Evolutionary conservation across 2,888 invertebrate genomes (phyloP), one percentile per base, ranked within the genome.

Genomic region (Chymomyza amoena): DNA sequence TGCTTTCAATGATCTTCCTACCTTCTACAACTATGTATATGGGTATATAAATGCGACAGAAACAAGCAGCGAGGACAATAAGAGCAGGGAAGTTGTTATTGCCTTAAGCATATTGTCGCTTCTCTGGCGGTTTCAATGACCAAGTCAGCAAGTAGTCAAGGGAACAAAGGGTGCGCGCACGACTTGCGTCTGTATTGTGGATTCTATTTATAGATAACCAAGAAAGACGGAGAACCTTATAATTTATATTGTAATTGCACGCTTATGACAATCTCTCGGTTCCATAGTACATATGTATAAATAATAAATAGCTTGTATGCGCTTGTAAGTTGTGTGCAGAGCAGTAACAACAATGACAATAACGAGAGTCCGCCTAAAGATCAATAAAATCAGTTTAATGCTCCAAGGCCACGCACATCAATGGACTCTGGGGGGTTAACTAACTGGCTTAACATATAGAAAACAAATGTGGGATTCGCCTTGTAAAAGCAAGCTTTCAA

Each of bases 181-280:
- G 9, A 54, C 15, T 10, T 18, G 18, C n/a, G 18, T 18, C 7
- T n/a, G 16, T 45, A 16, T n/a, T 54, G 18, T 18, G 16, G 54
- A 13, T 54, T 16, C 54, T 54, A 54, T 54, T 54, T 54, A 54
- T 54, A 18, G 16, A 16, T 54, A 54, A 20, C 9, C 54, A 54
- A 54, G 54, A 54, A 54, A 15, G 18, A 54, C 54, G 54, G 15
- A 54, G 54, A 16, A 54, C 16, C 18, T 76, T 67, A 81, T 81
- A 70, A 84, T 86, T 86, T 74, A 84, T 81, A 75, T 79, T 75
- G 81, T 73, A 82, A 84, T 84, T 77, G 87, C 79, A 66, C 36
- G 65, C 71, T 70, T 72, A 78, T 75, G 54, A 54, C 54, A 54
- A 54, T 54, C 54, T 54, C 20, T 45, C 39, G 39, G 13, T 45